These are phyloP conservation scores for Tyrophagus putrescentiae DNA, from an alignment of 1,140 invertebrate species.

Conservation along the genomic window DNA sequence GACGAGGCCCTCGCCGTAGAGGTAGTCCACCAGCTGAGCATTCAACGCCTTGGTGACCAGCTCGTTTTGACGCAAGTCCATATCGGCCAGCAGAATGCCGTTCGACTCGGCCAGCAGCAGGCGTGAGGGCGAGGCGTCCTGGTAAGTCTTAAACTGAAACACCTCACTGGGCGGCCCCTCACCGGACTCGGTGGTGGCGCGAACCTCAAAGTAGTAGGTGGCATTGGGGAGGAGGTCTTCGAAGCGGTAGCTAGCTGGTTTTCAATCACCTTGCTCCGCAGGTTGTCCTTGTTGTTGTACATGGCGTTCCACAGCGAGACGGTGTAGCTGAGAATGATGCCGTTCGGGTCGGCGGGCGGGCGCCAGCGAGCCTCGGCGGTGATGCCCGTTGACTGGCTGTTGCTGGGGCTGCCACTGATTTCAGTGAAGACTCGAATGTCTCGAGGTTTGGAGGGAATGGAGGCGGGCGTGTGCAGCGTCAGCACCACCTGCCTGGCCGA, in stretches of 20 bases:
- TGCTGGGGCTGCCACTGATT: neutral
- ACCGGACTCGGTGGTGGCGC: constrained; percentile 58
- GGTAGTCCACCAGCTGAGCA: constrained; percentile 31
- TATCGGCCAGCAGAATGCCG: constrained; percentile 51
- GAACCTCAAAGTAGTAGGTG: constrained; percentile 60
- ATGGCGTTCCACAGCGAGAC: constrained; percentile 46
- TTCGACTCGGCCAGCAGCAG: constrained; percentile 54
- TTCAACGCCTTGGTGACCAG: constrained; percentile 32
- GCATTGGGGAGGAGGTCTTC: constrained; percentile 43
- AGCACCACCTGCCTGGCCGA: constrained; percentile 42
- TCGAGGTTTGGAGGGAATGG: constrained; percentile 50
- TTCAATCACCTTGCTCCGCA: neutral
- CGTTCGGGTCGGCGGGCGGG: constrained; percentile 51
- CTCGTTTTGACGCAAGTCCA: constrained; percentile 43
- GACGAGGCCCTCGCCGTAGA: constrained; percentile 47
- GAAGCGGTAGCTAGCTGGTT: constrained; percentile 38
- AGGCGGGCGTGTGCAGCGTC: constrained; percentile 32
- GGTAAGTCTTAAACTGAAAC: constrained; percentile 43
- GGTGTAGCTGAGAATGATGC: constrained; percentile 52
- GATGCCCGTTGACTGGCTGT: constrained; percentile 23
- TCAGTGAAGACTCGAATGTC: constrained; percentile 49
- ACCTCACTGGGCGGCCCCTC: constrained; percentile 47
- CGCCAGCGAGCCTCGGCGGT: constrained; percentile 53
- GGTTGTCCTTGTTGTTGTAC: neutral
- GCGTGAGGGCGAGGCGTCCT: constrained; percentile 56